phyloP scores from a whole-genome alignment of 2,888 invertebrate genomes.

The Carterocephalus palaemon region DNA sequence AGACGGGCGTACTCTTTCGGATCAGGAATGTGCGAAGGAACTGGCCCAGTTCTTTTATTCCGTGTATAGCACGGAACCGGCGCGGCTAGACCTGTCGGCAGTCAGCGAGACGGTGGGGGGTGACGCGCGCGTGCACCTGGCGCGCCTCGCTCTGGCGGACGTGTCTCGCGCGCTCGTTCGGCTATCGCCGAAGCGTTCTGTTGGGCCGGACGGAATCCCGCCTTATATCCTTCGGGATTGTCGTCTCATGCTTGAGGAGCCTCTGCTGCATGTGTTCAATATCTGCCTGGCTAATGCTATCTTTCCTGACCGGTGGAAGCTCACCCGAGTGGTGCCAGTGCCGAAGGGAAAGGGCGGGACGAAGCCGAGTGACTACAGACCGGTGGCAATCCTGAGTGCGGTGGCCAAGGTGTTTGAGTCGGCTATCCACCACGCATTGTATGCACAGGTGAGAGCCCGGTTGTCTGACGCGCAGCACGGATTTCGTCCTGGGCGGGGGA shows the following conservation, averaged over 20 bases:
- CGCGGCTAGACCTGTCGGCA: neutral
- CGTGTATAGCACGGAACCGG: neutral
- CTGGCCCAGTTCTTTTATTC: neutral
- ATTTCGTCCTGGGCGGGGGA: too few relatives aligned
- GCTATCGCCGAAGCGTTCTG: constrained; percentile 20
- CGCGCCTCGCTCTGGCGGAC: neutral
- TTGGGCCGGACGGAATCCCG: constrained; percentile 27
- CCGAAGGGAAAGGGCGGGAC: too few relatives aligned
- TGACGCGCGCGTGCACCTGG: neutral
- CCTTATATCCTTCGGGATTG: constrained; percentile 24
- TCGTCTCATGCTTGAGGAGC: constrained; percentile 1
- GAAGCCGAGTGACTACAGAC: constrained; percentile 15
- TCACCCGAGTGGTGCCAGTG: constrained; percentile 17
- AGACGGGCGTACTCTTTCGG: neutral
- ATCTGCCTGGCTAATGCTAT: constrained; percentile 1
- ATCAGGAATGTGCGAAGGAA: neutral
- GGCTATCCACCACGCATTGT: too few relatives aligned
- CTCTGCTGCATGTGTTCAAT: too few relatives aligned
- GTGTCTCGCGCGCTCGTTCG: constrained; percentile 3
- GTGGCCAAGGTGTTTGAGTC: constrained; percentile 23
- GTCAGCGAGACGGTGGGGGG: neutral
- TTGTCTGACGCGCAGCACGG: too few relatives aligned
- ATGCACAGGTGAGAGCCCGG: too few relatives aligned
- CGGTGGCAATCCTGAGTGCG: constrained; percentile 14
- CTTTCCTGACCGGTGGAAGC: constrained; percentile 19